Evolutionary conservation across 2,888 invertebrate species (phyloP).

Genomic region (Augochlorella aurata): DNA sequence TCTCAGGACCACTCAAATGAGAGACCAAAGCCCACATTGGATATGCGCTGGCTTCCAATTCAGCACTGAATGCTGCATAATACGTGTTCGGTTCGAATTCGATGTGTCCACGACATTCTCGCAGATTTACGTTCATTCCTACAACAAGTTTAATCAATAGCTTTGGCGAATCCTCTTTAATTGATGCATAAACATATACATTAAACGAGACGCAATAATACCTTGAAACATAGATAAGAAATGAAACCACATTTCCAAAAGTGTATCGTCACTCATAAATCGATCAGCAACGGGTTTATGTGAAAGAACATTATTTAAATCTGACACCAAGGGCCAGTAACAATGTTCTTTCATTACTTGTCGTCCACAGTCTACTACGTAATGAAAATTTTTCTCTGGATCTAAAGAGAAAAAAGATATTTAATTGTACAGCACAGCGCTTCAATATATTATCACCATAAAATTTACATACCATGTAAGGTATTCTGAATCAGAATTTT

Average conservation of each 20-base stretch:
- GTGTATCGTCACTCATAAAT: conserved; percentile 93
- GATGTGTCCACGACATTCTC: conserved; percentile 94
- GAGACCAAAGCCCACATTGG: conserved; percentile 98
- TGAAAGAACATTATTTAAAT: conserved; percentile 97
- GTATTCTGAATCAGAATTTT: conserved; percentile 94
- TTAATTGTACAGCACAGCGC: neutral
- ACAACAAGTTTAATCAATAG: conserved; percentile 27
- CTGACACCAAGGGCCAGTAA: conserved; percentile 98
- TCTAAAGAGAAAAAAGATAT: conserved; percentile 81
- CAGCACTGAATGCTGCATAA: conserved; percentile 98
- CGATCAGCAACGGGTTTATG: conserved; percentile 95
- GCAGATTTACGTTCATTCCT: conserved; percentile 98
- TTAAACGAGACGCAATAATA: conserved; percentile 72
- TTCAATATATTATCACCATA: neutral
- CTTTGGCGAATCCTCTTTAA: neutral
- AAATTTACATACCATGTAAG: conserved; percentile 87
- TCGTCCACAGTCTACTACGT: conserved; percentile 95
- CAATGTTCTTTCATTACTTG: conserved; percentile 98
- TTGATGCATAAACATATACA: neutral
- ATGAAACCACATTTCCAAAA: conserved; percentile 98
- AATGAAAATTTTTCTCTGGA: conserved; percentile 91
- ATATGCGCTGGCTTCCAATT: conserved; percentile 97
- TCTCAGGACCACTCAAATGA: conserved; percentile 90
- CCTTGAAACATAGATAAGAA: conserved; percentile 97
- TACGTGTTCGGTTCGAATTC: conserved; percentile 99